phyloP scores from a whole-genome alignment of 2,888 invertebrate genomes.

The Sympetrum striolatum region DNA sequence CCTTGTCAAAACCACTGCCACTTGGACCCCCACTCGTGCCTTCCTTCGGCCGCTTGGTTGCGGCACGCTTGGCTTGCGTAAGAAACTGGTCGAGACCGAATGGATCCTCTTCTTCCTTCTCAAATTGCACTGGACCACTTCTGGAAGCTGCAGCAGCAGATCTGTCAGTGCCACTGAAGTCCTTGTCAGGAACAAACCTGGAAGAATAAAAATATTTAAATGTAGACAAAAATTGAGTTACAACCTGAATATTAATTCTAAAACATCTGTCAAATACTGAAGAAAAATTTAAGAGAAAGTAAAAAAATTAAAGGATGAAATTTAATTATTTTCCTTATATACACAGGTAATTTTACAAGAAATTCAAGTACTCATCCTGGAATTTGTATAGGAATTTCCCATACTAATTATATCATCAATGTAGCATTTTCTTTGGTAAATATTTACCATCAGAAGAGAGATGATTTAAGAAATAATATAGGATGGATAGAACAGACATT shows the following conservation, averaged over 20 bases:
- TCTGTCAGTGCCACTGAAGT: conserved; percentile 91
- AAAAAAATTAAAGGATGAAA: too few species aligned
- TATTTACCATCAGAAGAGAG: too few species aligned
- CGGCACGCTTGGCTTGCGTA: conserved; percentile 86
- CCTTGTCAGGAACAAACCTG: conserved; percentile 97
- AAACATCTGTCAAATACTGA: too few species aligned
- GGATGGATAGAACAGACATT: too few species aligned
- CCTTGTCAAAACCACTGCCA: conserved; percentile 51
- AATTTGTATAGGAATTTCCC: too few species aligned
- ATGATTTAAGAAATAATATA: too few species aligned
- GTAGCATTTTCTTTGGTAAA: too few species aligned
- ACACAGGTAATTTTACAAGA: too few species aligned
- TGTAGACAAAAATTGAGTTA: background rate
- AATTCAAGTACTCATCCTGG: too few species aligned
- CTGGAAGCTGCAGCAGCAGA: conserved; percentile 66
- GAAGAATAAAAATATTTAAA: conserved; percentile 48
- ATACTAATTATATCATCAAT: too few species aligned
- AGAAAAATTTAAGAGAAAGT: too few species aligned
- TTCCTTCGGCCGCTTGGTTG: conserved; percentile 68
- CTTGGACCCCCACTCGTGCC: background rate
- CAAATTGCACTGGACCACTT: conserved; percentile 96
- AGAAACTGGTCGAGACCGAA: conserved; percentile 99
- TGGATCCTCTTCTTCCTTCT: conserved; percentile 84
- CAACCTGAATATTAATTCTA: background rate
- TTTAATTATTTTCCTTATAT: too few species aligned